A percentile compares a stretch with the other conserved stretches of the same genome.
Evolutionary conservation across 1,140 invertebrate genomes (phyloP).

Genomic region (Drosophila varians): DNA sequence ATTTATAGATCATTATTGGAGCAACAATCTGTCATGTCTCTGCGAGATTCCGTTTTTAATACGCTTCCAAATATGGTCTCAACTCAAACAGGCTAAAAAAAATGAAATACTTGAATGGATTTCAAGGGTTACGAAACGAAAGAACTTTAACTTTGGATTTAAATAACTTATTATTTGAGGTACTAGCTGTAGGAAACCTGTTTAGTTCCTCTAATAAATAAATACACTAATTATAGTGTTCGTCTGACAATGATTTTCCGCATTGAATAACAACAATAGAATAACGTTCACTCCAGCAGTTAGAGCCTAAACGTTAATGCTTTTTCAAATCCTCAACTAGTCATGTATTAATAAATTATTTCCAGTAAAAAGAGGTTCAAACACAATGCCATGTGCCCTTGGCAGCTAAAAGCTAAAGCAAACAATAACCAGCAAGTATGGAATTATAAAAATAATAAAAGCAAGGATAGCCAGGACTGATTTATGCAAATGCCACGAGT

Average conservation of each 20-base stretch:
- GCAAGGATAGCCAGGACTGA: constrained; percentile 29
- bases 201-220: not conserved
- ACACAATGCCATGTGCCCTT: not conserved
- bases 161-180: no score
- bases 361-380: not conserved
- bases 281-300: not conserved
- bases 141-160: no score
- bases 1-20: constrained; percentile 65
- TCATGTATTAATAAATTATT: not conserved
- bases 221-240: not conserved
- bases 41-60: constrained; percentile 50
- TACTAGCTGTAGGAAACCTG: no score
- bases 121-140: not conserved
- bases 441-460: constrained; percentile 7
- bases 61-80: constrained; percentile 56
- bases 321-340: not conserved
- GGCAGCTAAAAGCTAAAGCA: not conserved
- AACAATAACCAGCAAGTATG: constrained; percentile 20
- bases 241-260: not conserved
- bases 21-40: constrained; percentile 56
- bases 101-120: constrained; percentile 2
- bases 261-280: not conserved
- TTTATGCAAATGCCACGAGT: constrained; percentile 55
- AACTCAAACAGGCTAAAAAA: no score
- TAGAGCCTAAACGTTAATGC: not conserved